Percentiles rank a stretch among this genome's conserved stretches.
Evolutionary conservation across 37 sponge, comb jelly and placozoan species (phyloP).

Genomic region (Hexactinellida sp.): DNA sequence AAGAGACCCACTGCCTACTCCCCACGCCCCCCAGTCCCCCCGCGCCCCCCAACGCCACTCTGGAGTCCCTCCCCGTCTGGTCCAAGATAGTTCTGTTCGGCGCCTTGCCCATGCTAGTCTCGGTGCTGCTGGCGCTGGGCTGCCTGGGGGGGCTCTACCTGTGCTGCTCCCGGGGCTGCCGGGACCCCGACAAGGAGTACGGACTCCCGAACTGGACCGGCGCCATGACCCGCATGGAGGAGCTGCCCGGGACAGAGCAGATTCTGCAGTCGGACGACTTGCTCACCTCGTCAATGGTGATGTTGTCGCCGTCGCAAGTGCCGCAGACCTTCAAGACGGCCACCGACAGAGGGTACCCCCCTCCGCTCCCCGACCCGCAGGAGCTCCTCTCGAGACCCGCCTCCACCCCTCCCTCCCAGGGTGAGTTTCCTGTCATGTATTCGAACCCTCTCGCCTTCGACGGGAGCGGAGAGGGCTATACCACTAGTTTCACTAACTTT

Average conservation of each 20-base stretch:
- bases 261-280: neutral
- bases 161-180: neutral
- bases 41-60: neutral
- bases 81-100: neutral
- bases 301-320: neutral
- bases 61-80: neutral
- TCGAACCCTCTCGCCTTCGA: conserved; percentile 8
- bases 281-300: neutral
- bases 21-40: neutral
- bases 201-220: neutral
- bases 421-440: conserved; percentile 16
- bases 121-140: neutral
- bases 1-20: neutral
- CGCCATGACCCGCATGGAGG: neutral
- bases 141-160: neutral
- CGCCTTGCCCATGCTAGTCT: neutral
- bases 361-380: neutral
- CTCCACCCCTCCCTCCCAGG: neutral
- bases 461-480: neutral
- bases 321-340: neutral
- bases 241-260: neutral
- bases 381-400: neutral
- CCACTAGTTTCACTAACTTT: conserved; percentile 10
- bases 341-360: neutral
- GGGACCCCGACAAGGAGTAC: neutral